phyloP scores from a whole-genome alignment of 2,113 vertebrate genomes.

The Bos taurus region DNA sequence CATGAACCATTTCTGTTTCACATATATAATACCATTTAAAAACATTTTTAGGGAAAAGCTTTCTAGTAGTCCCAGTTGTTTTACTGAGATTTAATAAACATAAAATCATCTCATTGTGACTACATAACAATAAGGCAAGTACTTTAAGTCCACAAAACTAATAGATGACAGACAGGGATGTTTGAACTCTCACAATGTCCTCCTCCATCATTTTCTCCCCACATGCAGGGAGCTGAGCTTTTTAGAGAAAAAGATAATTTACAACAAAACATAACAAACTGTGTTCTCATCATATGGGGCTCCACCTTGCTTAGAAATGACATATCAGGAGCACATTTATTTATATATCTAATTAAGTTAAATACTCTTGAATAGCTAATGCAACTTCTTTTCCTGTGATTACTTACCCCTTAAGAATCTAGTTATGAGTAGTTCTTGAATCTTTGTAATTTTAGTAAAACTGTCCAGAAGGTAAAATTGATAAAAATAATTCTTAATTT shows the following conservation, averaged over 20 bases:
- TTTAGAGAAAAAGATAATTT: neutral
- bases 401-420: neutral
- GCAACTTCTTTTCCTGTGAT: neutral
- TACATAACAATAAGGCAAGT: neutral
- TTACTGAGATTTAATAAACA: neutral
- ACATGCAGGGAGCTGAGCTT: neutral
- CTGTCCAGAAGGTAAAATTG: neutral
- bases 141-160: neutral
- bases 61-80: neutral
- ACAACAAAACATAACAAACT: neutral
- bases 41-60: neutral
- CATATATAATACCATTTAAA: neutral
- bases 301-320: neutral
- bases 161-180: neutral
- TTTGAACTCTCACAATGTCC: neutral
- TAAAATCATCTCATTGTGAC: neutral
- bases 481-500: neutral
- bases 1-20: neutral
- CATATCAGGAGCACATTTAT: neutral
- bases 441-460: neutral
- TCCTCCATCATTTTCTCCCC: neutral
- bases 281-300: neutral
- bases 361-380: neutral
- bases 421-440: neutral
- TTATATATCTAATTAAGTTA: neutral